Evolutionary conservation across 2,888 invertebrate genomes (phyloP).

Genomic region (Dastarcus helophoroides): DNA sequence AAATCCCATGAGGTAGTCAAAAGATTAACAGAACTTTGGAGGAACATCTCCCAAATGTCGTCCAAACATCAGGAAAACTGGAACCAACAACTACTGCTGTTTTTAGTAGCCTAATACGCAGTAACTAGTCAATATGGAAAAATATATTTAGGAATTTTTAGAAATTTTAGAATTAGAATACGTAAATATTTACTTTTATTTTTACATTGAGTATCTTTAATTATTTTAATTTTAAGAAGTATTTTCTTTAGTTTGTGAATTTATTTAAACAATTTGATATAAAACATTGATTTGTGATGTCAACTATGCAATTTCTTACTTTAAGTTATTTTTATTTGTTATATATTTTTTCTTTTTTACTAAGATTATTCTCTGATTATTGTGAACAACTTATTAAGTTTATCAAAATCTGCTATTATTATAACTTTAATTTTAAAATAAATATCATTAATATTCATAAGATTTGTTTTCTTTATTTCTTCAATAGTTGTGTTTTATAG

Average conservation of each 20-base stretch:
- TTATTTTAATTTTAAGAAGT: conserved; percentile 47
- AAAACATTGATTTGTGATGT: conserved; percentile 57
- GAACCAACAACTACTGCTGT: too few species aligned
- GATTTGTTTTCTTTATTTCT: conserved; percentile 55
- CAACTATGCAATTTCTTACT: conserved; percentile 41
- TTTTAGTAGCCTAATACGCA: too few species aligned
- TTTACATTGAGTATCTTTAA: conserved; percentile 53
- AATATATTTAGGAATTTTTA: conserved; percentile 40
- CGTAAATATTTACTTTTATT: conserved; percentile 50
- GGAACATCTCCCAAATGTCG: too few species aligned
- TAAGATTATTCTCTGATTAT: conserved; percentile 25
- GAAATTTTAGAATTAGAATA: conserved; percentile 38
- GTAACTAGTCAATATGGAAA: conserved; percentile 52
- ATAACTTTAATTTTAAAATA: conserved; percentile 52
- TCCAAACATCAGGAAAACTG: too few species aligned
- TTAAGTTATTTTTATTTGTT: conserved; percentile 39
- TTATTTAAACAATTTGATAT: conserved; percentile 52
- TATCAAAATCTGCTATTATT: conserved; percentile 40
- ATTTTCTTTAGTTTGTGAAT: conserved; percentile 42
- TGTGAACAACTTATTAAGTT: conserved; percentile 44
- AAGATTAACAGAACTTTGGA: too few species aligned
- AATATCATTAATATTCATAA: conserved; percentile 52
- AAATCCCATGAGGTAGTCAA: too few species aligned
- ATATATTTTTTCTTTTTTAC: conserved; percentile 38
- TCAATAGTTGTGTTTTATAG: conserved; percentile 54